phyloP scores from a whole-genome alignment of 2,888 invertebrate species.

The Acleris cristana region DNA sequence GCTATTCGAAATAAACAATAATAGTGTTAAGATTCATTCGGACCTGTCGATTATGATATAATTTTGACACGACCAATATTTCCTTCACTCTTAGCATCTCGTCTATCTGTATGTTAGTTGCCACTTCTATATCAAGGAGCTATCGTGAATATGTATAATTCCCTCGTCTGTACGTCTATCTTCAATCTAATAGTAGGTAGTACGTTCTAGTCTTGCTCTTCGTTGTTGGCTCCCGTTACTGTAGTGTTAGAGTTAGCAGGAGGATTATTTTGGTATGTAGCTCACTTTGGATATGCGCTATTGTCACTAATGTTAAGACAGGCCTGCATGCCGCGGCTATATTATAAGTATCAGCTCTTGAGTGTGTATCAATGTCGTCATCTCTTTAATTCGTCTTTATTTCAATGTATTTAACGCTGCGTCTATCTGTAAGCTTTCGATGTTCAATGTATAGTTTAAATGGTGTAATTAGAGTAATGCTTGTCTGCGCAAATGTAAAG shows the following conservation, averaged over 20 bases:
- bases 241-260: constrained; percentile 67
- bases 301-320: constrained; percentile 77
- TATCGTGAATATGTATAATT: constrained; percentile 56
- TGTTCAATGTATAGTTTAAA: constrained; percentile 71
- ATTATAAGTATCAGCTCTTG: constrained; percentile 65
- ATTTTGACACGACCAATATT: constrained; percentile 63
- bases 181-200: constrained; percentile 62
- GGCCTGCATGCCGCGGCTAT: constrained; percentile 20
- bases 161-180: constrained; percentile 56
- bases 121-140: constrained; percentile 49
- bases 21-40: constrained; percentile 66
- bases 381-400: constrained; percentile 63
- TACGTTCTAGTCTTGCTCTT: constrained; percentile 67
- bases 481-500: constrained; percentile 66
- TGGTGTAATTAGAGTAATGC: constrained; percentile 57
- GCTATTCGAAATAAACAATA: constrained; percentile 77
- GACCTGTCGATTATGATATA: constrained; percentile 55
- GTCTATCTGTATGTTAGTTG: constrained; percentile 51
- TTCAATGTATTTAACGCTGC: constrained; percentile 48
- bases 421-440: constrained; percentile 71
- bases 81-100: constrained; percentile 42
- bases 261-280: constrained; percentile 79
- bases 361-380: constrained; percentile 74
- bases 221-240: constrained; percentile 77
- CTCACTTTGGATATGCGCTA: constrained; percentile 56